A percentile compares a stretch with the other conserved stretches of the same genome.
phyloP scores from a whole-genome alignment of 2,113 vertebrate species.

The Coregonus clupeaformis region DNA sequence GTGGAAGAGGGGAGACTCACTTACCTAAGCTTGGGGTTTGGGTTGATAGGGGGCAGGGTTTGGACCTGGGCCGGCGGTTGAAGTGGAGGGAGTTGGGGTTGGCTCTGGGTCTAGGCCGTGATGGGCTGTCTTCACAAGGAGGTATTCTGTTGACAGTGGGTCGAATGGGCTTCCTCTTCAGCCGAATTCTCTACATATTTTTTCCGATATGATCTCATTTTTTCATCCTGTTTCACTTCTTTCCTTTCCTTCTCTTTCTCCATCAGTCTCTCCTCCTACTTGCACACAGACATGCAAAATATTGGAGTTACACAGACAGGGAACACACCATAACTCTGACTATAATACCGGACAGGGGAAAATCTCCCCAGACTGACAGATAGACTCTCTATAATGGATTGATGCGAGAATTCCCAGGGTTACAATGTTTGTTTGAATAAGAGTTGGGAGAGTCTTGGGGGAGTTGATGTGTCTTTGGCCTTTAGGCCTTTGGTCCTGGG shows the following conservation, averaged over 20 bases:
- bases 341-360: neutral
- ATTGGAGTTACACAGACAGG: neutral
- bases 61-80: too few species aligned
- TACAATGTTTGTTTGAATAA: neutral
- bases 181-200: constrained; percentile 71
- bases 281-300: constrained; percentile 28
- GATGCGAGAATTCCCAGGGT: neutral
- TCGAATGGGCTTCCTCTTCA: constrained; percentile 70
- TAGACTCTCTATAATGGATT: neutral
- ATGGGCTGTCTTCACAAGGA: neutral
- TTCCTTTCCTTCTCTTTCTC: constrained; percentile 27
- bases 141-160: constrained; percentile 1
- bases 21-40: too few species aligned
- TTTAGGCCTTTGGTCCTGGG: neutral
- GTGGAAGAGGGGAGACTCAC: too few species aligned
- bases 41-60: too few species aligned
- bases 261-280: constrained; percentile 64
- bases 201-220: constrained; percentile 37
- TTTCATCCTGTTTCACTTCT: too few species aligned
- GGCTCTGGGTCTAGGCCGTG: too few species aligned
- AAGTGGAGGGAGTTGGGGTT: too few species aligned
- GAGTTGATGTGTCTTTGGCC: neutral
- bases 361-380: neutral
- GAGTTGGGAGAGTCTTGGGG: neutral
- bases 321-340: neutral